Evolutionary conservation across 2,888 invertebrate species (phyloP), one percentile per base, ranked within the genome.

Genomic region (Xylota segnis): DNA sequence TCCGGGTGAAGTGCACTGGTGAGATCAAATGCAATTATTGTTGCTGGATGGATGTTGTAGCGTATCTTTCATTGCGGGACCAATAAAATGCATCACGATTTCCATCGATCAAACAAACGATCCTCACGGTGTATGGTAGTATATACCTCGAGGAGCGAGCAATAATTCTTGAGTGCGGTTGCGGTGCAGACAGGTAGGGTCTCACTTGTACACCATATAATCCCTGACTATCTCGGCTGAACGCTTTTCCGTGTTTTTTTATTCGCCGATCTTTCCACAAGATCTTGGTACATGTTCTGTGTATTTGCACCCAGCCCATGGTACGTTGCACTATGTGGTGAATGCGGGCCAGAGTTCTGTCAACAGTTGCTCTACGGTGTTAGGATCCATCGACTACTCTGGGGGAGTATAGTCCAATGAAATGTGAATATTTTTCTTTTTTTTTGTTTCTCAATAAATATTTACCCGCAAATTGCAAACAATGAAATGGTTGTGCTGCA

Each of bases 61-160:
- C 58, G 58, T 58, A 79, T 74, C 74, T 66, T 81, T 37, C 18
- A n/a, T 61, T 66, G 71, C 74, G 59, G 58, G 40, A 72, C 76
- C 76, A 72, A 86, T 86, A 82, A 86, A 72, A 77, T 86, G 61
- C 86, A 54, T 86, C 86, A 82, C 86, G 86, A 86, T 72, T 82
- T 82, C 61, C 82, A 86, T 86, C 86, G 86, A 86, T 86, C 86
- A 82, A 76, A 71, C 56, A 68, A 82, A 82, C 76, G 76, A 82
- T 86, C 82, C 45, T 72, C 76, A 56, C 23, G 54, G 32, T 77
- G 52, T 27, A 58, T 65, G 23, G 68, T 63, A 18, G 32, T 5
- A 18, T 5, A 18, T 70, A 63, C 54, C 52, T 71, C 58, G 52
- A 61, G 78, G 59, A 75, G 76, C 66, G 71, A 76, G 56, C 27